phyloP scores from a whole-genome alignment of 2,888 invertebrate genomes.

The Lymantria monacha region DNA sequence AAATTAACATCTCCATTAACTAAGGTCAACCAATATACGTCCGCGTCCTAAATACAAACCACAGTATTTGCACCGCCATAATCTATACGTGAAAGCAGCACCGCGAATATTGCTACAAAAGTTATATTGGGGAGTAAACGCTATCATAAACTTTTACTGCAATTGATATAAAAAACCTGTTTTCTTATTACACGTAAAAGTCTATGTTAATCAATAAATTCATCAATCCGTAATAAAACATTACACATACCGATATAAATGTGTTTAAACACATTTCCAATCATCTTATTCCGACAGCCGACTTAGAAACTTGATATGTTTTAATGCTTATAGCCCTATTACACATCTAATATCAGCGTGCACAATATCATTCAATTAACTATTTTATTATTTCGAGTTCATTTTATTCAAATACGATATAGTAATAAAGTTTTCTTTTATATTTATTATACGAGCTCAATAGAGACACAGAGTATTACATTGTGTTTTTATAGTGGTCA shows the following conservation, averaged over 20 bases:
- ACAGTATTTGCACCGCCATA: constrained; percentile 30
- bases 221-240: not conserved
- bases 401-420: constrained; percentile 11
- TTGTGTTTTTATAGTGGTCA: constrained; percentile 18
- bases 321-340: not conserved
- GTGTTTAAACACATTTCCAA: not conserved
- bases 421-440: constrained; percentile 11
- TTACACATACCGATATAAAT: not conserved
- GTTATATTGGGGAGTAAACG: constrained; percentile 1
- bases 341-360: not conserved
- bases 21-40: constrained; percentile 65
- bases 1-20: constrained; percentile 65
- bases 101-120: constrained; percentile 36
- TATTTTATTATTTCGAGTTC: constrained; percentile 3
- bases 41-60: constrained; percentile 58
- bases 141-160: constrained; percentile 48
- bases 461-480: constrained; percentile 19
- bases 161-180: constrained; percentile 51
- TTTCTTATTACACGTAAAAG: constrained; percentile 24
- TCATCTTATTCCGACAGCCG: not conserved
- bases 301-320: not conserved
- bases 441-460: constrained; percentile 8
- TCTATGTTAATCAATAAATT: constrained; percentile 2
- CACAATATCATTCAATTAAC: not conserved
- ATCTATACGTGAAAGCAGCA: constrained; percentile 37